Percentiles rank a stretch among this genome's conserved stretches.
phyloP scores from a whole-genome alignment of 2,888 invertebrate genomes.

The Nezara viridula region DNA sequence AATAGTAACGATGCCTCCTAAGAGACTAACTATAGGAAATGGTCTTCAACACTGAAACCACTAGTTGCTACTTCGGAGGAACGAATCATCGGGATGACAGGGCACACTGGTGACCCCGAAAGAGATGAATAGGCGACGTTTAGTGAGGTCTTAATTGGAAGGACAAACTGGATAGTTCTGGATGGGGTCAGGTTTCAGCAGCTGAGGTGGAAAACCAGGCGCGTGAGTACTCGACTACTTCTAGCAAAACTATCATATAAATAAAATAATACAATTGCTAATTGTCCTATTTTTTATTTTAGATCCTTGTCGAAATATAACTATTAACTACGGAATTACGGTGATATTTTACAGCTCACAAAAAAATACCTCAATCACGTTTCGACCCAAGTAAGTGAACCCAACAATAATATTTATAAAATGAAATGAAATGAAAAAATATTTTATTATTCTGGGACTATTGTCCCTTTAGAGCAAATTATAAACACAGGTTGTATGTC shows the following conservation, averaged over 20 bases:
- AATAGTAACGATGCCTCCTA: too few species aligned
- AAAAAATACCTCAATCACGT: too few species aligned
- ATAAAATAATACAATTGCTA: not conserved
- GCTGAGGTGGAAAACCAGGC: not conserved
- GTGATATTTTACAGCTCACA: too few species aligned
- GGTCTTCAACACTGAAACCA: not conserved
- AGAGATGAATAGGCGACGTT: slow-evolving; percentile 10
- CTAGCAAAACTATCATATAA: not conserved
- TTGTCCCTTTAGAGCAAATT: too few species aligned
- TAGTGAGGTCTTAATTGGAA: not conserved
- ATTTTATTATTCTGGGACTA: too few species aligned
- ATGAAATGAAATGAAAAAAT: too few species aligned
- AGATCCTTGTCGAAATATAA: too few species aligned
- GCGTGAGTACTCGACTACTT: not conserved
- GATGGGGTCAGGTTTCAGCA: not conserved
- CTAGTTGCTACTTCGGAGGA: not conserved
- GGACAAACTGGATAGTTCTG: not conserved
- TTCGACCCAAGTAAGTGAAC: too few species aligned
- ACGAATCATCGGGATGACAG: not conserved
- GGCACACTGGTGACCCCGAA: not conserved
- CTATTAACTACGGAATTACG: too few species aligned
- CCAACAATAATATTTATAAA: too few species aligned
- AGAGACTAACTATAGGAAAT: not conserved
- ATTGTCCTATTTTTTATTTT: too few species aligned
- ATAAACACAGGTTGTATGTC: too few species aligned